Evolutionary conservation across 2,113 vertebrate genomes (phyloP).

Genomic region (Butorides virescens): DNA sequence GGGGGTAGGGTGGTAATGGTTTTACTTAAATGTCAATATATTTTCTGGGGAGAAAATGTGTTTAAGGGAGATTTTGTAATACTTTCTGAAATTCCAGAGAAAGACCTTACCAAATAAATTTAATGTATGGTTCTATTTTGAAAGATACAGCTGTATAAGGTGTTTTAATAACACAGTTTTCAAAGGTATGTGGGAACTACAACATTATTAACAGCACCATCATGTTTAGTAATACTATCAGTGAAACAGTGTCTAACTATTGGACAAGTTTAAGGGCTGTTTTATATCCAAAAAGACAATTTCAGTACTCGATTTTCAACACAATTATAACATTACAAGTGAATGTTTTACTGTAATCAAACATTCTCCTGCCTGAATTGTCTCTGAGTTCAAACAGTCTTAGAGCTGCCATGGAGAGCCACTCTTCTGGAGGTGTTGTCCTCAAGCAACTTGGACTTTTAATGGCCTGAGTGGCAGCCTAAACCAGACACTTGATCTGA

Average conservation of each 20-base stretch:
- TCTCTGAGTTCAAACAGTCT: background rate
- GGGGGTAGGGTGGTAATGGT: background rate
- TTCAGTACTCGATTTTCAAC: background rate
- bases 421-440: background rate
- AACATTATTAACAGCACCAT: background rate
- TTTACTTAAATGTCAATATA: background rate
- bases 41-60: background rate
- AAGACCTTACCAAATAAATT: background rate
- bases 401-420: background rate
- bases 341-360: background rate
- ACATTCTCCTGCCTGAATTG: background rate
- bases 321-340: background rate
- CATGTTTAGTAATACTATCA: background rate
- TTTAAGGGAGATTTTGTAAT: background rate
- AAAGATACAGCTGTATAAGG: background rate
- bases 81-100: background rate
- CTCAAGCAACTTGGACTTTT: background rate
- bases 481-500: too few species aligned
- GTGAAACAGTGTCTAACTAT: background rate
- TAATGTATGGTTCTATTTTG: background rate
- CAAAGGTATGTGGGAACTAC: background rate
- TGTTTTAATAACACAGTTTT: background rate
- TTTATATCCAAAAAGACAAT: background rate
- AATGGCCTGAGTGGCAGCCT: background rate
- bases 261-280: background rate